Base-by-base conservation (phyloP, 2,888 invertebrate genomes). In the Lampropteryx suffumata region DNA sequence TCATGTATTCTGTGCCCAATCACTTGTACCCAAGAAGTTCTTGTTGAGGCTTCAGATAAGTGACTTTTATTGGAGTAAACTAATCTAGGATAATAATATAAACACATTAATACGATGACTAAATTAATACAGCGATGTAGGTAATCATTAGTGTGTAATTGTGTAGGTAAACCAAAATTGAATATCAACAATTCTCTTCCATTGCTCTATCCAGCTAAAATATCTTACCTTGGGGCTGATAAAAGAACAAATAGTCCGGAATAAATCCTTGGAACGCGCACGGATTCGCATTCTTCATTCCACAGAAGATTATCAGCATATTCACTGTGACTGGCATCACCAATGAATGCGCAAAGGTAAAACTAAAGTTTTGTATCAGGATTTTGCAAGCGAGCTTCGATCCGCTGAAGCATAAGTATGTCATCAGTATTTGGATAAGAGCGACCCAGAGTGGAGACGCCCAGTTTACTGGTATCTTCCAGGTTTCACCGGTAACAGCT, bases 321-420 rank as follows among this genome's bases (percentile, higher is more conserved):
- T 93, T 93, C 1, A 97, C 89, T 1, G 95, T 92, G 0, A 94
- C 90, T 0, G 97, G 97, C 0, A 95, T 94, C 0, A 94, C 92
- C 8, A 98, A 85, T 66, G 92, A 94, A 30, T 97, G 84, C 0
- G 98, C 97, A 55, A 98, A 92, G 0, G 98, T 95, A 67, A 95
- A 97, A 64, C 97, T 95, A 75, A 97, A 94, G 44, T 94, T 93
- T 78, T 98, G 98, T 73, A 98, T 97, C 75, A 95, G 93, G 57
- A 97, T 95, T 88, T 96, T 96, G 86, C 96, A 97, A 0, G 97
- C 95, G 62, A 96, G 96, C 84, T 96, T 97, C 3, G 94, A 92
- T 56, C 92, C 92, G 12, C 90, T 88, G 68, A 93, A 95, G 62
- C 93, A 93, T 7, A 95, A 60, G 67, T 95, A 94, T 1, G 95